A percentile compares a stretch with the other conserved stretches of the same genome.
Conservation (phyloP, 2,797 vertebrate genomes). For the Rhabdophis nuchalis region DNA sequence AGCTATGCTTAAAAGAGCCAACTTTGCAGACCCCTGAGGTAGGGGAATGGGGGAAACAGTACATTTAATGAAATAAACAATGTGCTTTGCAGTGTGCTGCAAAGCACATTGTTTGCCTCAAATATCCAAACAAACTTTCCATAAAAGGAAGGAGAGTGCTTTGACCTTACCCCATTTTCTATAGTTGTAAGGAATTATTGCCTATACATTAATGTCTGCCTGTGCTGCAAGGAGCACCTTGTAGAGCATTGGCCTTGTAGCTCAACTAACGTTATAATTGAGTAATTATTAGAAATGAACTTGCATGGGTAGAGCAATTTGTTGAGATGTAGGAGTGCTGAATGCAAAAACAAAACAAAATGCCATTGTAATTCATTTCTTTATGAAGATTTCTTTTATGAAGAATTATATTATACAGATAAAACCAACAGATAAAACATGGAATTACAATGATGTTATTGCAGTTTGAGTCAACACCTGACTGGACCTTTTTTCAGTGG, state of each 20-base stretch:
- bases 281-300: accelerated
- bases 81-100: too few relatives aligned
- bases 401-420: background rate
- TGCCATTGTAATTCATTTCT: background rate
- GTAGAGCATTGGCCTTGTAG: background rate
- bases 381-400: background rate
- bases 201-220: background rate
- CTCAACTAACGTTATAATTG: background rate
- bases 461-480: background rate
- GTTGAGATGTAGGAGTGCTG: background rate
- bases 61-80: background rate
- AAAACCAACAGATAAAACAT: background rate
- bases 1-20: too few relatives aligned
- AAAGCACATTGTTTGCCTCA: background rate
- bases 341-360: background rate
- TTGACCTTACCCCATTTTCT: background rate
- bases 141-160: background rate
- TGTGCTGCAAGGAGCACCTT: background rate
- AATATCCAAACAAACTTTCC: background rate
- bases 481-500: background rate
- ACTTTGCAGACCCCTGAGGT: too few relatives aligned
- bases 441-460: background rate
- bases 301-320: background rate
- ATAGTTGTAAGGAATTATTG: background rate
- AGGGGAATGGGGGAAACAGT: background rate